Evolutionary conservation across 35 echinoderm and acorn worm species (phyloP).

Genomic region (Patiria miniata): DNA sequence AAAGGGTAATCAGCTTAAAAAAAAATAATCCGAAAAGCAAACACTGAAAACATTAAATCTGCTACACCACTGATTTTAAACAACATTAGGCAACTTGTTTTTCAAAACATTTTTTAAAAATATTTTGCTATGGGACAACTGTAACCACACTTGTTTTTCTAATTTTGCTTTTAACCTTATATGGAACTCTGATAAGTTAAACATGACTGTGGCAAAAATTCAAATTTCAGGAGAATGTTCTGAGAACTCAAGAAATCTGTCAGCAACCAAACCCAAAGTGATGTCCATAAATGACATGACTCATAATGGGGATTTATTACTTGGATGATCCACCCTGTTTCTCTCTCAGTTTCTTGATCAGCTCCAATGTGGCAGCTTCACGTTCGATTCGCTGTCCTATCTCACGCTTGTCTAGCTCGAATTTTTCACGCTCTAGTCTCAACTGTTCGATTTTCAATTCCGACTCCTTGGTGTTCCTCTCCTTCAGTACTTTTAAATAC

Average conservation of each 20-base stretch:
- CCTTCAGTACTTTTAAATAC: constrained; percentile 6
- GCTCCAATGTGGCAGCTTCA: not conserved
- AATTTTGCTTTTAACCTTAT: not conserved
- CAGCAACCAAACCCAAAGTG: constrained; percentile 8
- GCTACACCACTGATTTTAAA: constrained; percentile 4
- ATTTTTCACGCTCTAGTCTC: constrained; percentile 4
- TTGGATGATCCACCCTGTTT: constrained; percentile 1
- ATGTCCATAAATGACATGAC: constrained; percentile 16
- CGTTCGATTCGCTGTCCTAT: not conserved
- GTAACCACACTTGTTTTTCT: not conserved
- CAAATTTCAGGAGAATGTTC: not conserved
- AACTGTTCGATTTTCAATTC: constrained; percentile 17
- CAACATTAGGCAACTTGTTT: constrained; percentile 7
- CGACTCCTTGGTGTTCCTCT: constrained; percentile 10
- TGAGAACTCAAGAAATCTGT: not conserved
- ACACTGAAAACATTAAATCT: not conserved
- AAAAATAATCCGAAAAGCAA: constrained; percentile 14
- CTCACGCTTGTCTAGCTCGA: constrained; percentile 4
- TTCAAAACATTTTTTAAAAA: not conserved
- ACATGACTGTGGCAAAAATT: constrained; percentile 7
- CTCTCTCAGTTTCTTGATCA: constrained; percentile 11
- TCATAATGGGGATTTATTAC: constrained; percentile 11
- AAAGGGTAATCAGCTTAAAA: not conserved
- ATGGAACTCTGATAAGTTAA: not conserved
- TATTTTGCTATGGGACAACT: not conserved